Conservation (phyloP, 2,888 invertebrate genomes). For the Lasioglossum malachurum region DNA sequence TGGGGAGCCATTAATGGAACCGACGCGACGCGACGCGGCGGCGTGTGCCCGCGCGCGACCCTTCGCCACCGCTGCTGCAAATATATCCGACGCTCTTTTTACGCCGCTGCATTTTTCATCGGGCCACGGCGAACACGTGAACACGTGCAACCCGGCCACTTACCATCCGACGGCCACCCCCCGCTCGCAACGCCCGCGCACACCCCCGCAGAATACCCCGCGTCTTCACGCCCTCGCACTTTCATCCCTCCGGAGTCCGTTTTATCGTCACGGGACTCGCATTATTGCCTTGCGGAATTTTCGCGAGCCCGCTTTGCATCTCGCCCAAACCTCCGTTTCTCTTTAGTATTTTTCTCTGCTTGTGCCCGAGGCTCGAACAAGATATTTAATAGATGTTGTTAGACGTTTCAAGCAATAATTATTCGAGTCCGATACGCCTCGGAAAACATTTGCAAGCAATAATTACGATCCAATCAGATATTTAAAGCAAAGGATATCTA, state of each 20-base stretch:
- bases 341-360: neutral
- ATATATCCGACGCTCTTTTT: conserved; percentile 69
- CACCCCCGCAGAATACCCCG: neutral
- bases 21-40: conserved; percentile 21
- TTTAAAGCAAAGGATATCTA: too few relatives aligned
- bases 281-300: neutral
- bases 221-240: neutral
- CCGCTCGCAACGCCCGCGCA: too few relatives aligned
- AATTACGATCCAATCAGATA: too few relatives aligned
- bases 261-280: neutral
- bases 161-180: neutral
- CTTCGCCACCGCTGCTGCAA: conserved; percentile 55
- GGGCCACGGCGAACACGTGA: conserved; percentile 28
- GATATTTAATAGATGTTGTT: too few relatives aligned
- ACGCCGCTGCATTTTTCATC: conserved; percentile 71
- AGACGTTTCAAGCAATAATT: too few relatives aligned
- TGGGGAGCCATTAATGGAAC: conserved; percentile 73
- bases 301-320: neutral
- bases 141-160: conserved; percentile 19
- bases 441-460: too few relatives aligned
- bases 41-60: conserved; percentile 59
- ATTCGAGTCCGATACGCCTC: too few relatives aligned
- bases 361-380: neutral
- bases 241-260: neutral
- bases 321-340: too few relatives aligned